These are phyloP conservation scores for Tribolium freemani DNA, from an alignment of 2,888 invertebrate species.

Conservation along the genomic window DNA sequence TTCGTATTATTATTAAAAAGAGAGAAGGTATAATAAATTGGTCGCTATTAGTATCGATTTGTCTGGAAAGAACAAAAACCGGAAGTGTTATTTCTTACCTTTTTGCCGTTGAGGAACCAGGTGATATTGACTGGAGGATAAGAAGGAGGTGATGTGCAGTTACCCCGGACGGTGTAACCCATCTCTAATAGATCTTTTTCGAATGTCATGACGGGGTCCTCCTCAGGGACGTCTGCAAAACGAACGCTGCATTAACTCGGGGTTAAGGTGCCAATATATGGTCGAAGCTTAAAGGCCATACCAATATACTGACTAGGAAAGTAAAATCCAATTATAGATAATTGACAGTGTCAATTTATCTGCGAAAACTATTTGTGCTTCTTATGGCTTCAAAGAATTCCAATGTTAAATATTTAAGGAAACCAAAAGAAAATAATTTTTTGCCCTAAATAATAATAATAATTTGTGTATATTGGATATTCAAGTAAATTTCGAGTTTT, in stretches of 20 bases:
- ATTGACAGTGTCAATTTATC: too few relatives aligned
- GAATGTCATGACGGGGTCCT: slow-evolving; percentile 75
- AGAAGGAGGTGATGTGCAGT: slow-evolving; percentile 78
- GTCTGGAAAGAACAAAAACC: background rate
- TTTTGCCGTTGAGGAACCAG: slow-evolving; percentile 78
- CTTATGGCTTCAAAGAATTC: too few relatives aligned
- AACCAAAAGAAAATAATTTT: too few relatives aligned
- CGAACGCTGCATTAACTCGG: background rate
- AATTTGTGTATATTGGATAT: too few relatives aligned
- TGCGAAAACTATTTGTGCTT: too few relatives aligned
- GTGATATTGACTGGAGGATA: slow-evolving; percentile 80
- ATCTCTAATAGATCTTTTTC: slow-evolving; percentile 80
- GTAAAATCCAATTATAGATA: too few relatives aligned
- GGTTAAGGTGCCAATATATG: too few relatives aligned
- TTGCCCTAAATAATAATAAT: too few relatives aligned
- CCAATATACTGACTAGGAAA: too few relatives aligned
- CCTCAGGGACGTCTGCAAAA: slow-evolving; percentile 77
- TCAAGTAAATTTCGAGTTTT: too few relatives aligned
- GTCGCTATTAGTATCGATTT: slow-evolving; percentile 5
- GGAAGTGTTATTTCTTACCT: slow-evolving; percentile 63
- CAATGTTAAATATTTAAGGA: too few relatives aligned
- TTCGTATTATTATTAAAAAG: slow-evolving; percentile 16
- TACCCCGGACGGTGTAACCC: slow-evolving; percentile 77
- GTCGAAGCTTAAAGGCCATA: too few relatives aligned
- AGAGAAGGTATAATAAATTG: slow-evolving; percentile 22